These are phyloP conservation scores for Incurvaria masculella DNA, from an alignment of 2,888 invertebrate species.

Conservation along the genomic window DNA sequence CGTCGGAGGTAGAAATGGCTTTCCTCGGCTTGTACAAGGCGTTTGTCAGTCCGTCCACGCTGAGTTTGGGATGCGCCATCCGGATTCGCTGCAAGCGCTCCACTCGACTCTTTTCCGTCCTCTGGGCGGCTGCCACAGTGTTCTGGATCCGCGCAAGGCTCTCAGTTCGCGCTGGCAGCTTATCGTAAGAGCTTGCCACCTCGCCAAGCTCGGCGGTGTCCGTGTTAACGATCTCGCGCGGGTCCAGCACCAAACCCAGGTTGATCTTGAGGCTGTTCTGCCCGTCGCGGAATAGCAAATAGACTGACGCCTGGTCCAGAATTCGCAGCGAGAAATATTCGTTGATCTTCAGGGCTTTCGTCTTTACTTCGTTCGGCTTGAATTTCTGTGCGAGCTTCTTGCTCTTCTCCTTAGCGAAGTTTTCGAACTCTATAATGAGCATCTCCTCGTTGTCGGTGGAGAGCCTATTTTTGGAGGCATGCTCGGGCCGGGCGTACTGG, in stretches of 20 bases:
- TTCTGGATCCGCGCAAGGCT: slow-evolving; percentile 36
- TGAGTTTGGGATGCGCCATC: slow-evolving; percentile 21
- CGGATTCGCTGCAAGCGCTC: slow-evolving; percentile 30
- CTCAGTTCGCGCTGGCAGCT: slow-evolving; percentile 28
- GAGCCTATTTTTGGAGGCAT: slow-evolving; percentile 14
- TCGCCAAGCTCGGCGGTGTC: slow-evolving; percentile 32
- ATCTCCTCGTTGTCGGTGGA: slow-evolving; percentile 38
- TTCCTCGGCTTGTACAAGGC: slow-evolving; percentile 11
- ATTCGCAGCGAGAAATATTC: slow-evolving; percentile 41
- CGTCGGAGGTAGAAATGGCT: not conserved
- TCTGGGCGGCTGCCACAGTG: slow-evolving; percentile 31
- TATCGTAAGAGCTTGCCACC: slow-evolving; percentile 26
- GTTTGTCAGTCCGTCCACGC: slow-evolving; percentile 28
- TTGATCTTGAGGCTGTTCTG: slow-evolving; percentile 38
- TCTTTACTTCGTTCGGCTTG: slow-evolving; percentile 45
- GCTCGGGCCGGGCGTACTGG: slow-evolving; percentile 25
- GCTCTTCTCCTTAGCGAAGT: slow-evolving; percentile 42
- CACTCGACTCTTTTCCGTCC: slow-evolving; percentile 24
- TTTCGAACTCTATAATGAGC: slow-evolving; percentile 44
- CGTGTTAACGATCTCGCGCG: slow-evolving; percentile 48
- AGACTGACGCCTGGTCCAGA: slow-evolving; percentile 40
- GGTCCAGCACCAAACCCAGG: slow-evolving; percentile 49
- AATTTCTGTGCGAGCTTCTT: slow-evolving; percentile 37
- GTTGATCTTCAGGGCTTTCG: slow-evolving; percentile 48
- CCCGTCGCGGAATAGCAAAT: slow-evolving; percentile 40